phyloP scores from a whole-genome alignment of 2,888 invertebrate genomes.

The Drosophila melanosoma region DNA sequence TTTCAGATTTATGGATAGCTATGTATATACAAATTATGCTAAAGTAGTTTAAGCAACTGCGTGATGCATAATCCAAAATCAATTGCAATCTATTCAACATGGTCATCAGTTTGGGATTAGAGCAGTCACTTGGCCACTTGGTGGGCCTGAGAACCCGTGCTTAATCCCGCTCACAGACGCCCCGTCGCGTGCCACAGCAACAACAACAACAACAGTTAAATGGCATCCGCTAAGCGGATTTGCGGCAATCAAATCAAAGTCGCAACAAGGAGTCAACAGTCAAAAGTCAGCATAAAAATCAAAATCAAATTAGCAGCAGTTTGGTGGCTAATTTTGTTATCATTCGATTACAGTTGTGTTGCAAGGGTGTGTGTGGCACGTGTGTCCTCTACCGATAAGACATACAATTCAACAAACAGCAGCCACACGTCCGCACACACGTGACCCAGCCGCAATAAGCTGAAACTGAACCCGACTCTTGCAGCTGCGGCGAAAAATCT shows the following conservation, averaged over 20 bases:
- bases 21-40: not conserved
- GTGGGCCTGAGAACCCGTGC: conserved; percentile 73
- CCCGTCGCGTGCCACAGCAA: conserved; percentile 29
- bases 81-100: conserved; percentile 34
- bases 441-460: conserved; percentile 52
- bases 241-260: conserved; percentile 66
- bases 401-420: conserved; percentile 55
- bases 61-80: conserved; percentile 10
- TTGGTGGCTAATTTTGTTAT: conserved; percentile 77
- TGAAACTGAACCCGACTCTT: not conserved
- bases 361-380: conserved; percentile 48
- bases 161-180: conserved; percentile 79
- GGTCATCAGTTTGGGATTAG: conserved; percentile 50
- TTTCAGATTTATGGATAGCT: conserved; percentile 43
- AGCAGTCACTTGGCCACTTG: conserved; percentile 51
- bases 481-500: conserved; percentile 41
- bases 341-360: conserved; percentile 52
- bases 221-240: conserved; percentile 79
- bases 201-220: conserved; percentile 51
- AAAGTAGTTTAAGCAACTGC: conserved; percentile 8
- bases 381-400: conserved; percentile 59
- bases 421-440: conserved; percentile 65
- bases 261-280: conserved; percentile 29
- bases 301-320: conserved; percentile 82
- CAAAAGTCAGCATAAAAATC: conserved; percentile 56